Evolutionary conservation across 2,888 invertebrate species (phyloP), one percentile per base, ranked within the genome.

Genomic region (Syritta pipiens): DNA sequence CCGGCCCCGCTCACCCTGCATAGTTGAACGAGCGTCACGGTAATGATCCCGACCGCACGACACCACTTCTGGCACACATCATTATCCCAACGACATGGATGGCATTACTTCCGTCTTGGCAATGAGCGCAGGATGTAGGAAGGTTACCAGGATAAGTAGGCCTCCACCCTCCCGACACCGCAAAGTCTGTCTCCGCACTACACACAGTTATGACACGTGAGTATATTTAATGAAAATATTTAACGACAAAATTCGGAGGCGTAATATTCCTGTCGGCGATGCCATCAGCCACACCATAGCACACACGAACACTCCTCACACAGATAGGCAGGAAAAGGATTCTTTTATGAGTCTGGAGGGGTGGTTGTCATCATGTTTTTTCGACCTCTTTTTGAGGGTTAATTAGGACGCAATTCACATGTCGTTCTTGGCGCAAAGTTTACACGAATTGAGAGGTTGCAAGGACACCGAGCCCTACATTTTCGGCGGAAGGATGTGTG

Each of bases 51-150:
- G 55, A 53, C 72, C 65, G 42, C 77, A 77, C 60, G 48, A 72
- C 59, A 77, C 40, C 60, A 67, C 55, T 60, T 71, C 74, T 76
- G 30, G 60, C 55, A 68, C 57, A 74, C 60, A 57, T 72, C 72
- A 57, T 68, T 55, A 67, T 79, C 17, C 35, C 35, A 53, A 19
- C 49, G 48, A 49, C 67, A 74, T 26, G 30, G 76, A 68, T 55
- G 67, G 59, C 53, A 79, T 55, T 60, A 62, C 62, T 74, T 79
- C 79, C 79, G 51, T 51, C 62, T 79, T 35, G 44, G 62, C 48
- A 53, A 44, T 40, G 60, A 55, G 42, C 26, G 20, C 30, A 51
- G 74, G 51, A 62, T 67, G 55, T 37, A 42, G 49, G 28, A 60
- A 60, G 65, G 46, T 57, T 63, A 77, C 51, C 12, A 57, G 60